These are phyloP conservation scores for Anarsia innoxiella DNA, from an alignment of 2,888 invertebrate genomes.

Conservation along the genomic window DNA sequence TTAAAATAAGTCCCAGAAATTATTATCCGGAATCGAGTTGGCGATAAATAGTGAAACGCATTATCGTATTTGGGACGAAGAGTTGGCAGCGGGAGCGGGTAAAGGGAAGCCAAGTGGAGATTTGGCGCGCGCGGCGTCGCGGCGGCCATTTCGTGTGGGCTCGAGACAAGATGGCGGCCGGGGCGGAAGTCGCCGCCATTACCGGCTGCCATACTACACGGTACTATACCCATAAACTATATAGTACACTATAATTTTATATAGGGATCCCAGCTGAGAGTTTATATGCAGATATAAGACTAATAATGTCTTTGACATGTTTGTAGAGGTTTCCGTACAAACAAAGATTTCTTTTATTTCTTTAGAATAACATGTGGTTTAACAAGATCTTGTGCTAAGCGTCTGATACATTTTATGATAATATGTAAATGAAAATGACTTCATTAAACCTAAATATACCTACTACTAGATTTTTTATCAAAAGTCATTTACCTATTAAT, in stretches of 20 bases:
- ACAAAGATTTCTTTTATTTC: too few relatives aligned
- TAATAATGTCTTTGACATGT: too few relatives aligned
- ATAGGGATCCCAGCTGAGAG: too few relatives aligned
- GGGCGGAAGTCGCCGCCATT: neutral
- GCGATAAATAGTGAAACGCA: slow-evolving; percentile 14
- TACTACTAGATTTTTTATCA: too few relatives aligned
- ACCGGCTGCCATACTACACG: neutral
- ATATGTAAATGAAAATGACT: too few relatives aligned
- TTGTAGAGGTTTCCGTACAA: too few relatives aligned
- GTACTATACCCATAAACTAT: neutral
- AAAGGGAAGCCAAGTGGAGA: slow-evolving; percentile 19
- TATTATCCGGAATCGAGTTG: slow-evolving; percentile 4
- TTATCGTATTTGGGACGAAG: slow-evolving; percentile 21
- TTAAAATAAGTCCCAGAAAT: slow-evolving; percentile 3
- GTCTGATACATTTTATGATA: too few relatives aligned
- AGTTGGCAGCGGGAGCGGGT: slow-evolving; percentile 18
- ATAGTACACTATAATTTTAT: neutral
- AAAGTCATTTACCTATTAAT: too few relatives aligned
- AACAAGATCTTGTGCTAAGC: too few relatives aligned
- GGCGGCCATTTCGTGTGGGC: slow-evolving; percentile 17
- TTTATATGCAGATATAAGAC: too few relatives aligned
- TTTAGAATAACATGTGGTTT: too few relatives aligned
- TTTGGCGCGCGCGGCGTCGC: slow-evolving; percentile 44
- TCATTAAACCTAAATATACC: too few relatives aligned
- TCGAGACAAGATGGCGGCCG: slow-evolving; percentile 1